Evolutionary conservation across 2,888 invertebrate species (phyloP).

Genomic region (Melinaea marsaeus): DNA sequence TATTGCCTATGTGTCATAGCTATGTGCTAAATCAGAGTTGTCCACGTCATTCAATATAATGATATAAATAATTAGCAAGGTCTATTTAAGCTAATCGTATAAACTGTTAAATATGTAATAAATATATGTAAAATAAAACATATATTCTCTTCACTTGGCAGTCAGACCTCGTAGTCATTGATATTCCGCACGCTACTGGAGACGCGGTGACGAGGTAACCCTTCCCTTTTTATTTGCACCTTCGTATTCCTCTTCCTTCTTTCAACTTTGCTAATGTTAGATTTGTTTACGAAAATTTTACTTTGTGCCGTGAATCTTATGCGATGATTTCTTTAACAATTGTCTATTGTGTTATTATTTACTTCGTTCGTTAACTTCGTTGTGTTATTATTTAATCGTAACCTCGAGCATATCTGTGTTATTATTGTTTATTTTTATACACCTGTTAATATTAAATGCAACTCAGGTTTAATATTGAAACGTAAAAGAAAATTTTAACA

Average conservation of each 20-base stretch:
- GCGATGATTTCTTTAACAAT: not conserved
- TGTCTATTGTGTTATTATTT: not conserved
- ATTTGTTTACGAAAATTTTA: constrained; percentile 7
- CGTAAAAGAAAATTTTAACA: constrained; percentile 12
- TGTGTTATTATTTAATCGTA: not conserved
- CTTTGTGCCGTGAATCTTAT: not conserved
- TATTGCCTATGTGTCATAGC: too few species aligned
- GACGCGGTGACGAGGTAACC: constrained; percentile 18
- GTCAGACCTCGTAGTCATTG: constrained; percentile 6
- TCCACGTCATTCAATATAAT: too few species aligned
- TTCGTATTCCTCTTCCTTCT: constrained; percentile 5
- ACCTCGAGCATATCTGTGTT: too few species aligned
- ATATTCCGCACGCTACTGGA: constrained; percentile 2
- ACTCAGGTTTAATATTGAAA: not conserved
- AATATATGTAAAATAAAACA: not conserved
- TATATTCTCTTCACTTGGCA: not conserved
- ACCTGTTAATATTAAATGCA: too few species aligned
- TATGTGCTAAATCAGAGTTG: too few species aligned
- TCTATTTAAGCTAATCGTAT: too few species aligned
- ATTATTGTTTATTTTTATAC: too few species aligned
- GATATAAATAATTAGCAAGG: too few species aligned
- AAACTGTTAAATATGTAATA: not conserved
- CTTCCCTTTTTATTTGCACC: constrained; percentile 8
- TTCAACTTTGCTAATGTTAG: constrained; percentile 6
- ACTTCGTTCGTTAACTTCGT: not conserved